Percentiles rank a stretch among this genome's conserved stretches.
phyloP scores from a whole-genome alignment of 2,113 vertebrate genomes.

The Centropus bengalensis region DNA sequence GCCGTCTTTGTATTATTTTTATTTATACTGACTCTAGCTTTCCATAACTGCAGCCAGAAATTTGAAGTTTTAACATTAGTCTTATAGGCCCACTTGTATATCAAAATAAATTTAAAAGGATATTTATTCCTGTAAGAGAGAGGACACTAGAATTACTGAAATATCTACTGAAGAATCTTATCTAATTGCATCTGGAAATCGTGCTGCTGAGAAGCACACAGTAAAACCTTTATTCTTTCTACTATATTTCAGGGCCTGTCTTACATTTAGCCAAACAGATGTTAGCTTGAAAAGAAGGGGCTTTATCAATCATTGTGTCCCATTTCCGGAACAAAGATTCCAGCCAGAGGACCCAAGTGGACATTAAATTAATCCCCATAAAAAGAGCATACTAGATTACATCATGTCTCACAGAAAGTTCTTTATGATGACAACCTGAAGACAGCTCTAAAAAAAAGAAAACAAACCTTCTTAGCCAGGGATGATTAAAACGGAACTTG shows the following conservation, averaged over 20 bases:
- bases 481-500: neutral
- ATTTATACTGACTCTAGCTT: neutral
- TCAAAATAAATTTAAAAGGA: neutral
- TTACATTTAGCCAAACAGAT: slow-evolving; percentile 37
- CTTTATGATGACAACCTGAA: neutral
- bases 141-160: neutral
- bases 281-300: slow-evolving; percentile 32
- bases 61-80: neutral
- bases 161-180: neutral
- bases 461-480: neutral
- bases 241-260: slow-evolving; percentile 10
- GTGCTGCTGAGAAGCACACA: neutral
- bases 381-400: neutral
- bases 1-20: neutral
- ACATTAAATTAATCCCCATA: neutral
- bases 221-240: slow-evolving; percentile 37
- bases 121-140: neutral
- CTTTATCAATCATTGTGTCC: slow-evolving; percentile 20
- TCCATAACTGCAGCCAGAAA: neutral
- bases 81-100: neutral
- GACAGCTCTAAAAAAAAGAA: neutral
- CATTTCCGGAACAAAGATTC: slow-evolving; percentile 43
- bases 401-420: neutral
- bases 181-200: neutral
- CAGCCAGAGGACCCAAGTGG: slow-evolving; percentile 18